These are phyloP conservation scores for Enteromius paludinosus DNA, from an alignment of 2,797 vertebrate genomes.

Conservation along the genomic window DNA sequence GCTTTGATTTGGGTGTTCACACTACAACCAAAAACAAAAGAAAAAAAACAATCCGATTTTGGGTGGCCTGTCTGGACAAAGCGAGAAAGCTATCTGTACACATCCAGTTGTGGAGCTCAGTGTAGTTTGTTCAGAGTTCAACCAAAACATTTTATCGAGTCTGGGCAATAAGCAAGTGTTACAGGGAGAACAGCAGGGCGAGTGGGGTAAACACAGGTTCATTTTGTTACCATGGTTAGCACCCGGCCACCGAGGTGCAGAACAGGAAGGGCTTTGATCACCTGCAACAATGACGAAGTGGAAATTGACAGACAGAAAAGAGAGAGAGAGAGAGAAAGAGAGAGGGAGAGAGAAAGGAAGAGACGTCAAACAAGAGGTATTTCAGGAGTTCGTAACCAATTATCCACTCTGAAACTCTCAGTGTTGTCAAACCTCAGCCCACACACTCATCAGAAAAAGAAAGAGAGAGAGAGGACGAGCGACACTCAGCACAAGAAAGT, in stretches of 20 bases:
- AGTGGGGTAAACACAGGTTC: conserved; percentile 71
- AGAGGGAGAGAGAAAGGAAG: conserved; percentile 64
- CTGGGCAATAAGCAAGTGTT: conserved; percentile 50
- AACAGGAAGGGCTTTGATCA: conserved; percentile 84
- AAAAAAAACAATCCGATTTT: neutral
- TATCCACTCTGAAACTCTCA: conserved; percentile 60
- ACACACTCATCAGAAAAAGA: conserved; percentile 48
- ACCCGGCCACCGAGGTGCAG: conserved; percentile 81
- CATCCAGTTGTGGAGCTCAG: conserved; percentile 43
- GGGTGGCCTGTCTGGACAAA: conserved; percentile 11
- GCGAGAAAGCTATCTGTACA: neutral
- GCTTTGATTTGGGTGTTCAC: neutral
- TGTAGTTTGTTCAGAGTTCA: conserved; percentile 59
- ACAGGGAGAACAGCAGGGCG: conserved; percentile 63
- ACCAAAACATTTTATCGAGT: conserved; percentile 63
- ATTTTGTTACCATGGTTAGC: conserved; percentile 83
- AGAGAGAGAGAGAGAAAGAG: conserved; percentile 54
- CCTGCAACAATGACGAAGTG: conserved; percentile 75
- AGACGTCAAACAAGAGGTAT: conserved; percentile 70
- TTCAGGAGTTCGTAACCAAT: conserved; percentile 65
- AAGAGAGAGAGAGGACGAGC: conserved; percentile 38
- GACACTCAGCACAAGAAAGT: conserved; percentile 34
- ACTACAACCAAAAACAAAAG: neutral
- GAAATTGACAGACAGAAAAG: conserved; percentile 54
- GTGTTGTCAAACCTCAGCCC: conserved; percentile 58